phyloP scores from a whole-genome alignment of 2,797 vertebrate species.

The Pseudochirops corinnae region DNA sequence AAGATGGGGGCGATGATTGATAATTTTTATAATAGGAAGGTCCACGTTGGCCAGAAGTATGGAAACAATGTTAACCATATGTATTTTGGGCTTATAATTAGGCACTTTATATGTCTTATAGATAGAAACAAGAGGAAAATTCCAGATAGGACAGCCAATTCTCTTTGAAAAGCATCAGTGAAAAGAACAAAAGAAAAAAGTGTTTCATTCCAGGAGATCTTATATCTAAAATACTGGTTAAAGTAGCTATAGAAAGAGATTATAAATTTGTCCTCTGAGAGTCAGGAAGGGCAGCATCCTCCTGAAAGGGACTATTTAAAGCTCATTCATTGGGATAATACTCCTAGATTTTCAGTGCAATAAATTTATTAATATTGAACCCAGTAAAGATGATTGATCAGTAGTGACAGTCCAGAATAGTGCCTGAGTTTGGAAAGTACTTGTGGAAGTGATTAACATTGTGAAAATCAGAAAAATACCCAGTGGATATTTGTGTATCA shows the following conservation, averaged over 20 bases:
- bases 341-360: constrained; percentile 45
- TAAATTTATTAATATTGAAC: neutral
- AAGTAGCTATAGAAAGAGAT: constrained; percentile 48
- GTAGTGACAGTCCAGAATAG: neutral
- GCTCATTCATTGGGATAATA: constrained; percentile 40
- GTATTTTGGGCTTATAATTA: neutral
- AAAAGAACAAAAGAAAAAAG: neutral
- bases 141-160: neutral
- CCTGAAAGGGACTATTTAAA: constrained; percentile 58
- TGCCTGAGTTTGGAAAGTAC: constrained; percentile 27
- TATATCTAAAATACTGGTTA: constrained; percentile 13
- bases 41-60: neutral
- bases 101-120: neutral
- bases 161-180: neutral
- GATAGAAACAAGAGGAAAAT: neutral
- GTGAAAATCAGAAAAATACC: constrained; percentile 14
- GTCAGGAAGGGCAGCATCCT: constrained; percentile 14
- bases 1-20: neutral
- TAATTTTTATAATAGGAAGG: neutral
- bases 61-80: neutral
- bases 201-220: neutral
- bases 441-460: neutral
- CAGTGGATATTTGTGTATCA: neutral
- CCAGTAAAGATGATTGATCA: neutral
- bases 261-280: constrained; percentile 51